A percentile compares a stretch with the other conserved stretches of the same genome.
Evolutionary conservation across 2,113 vertebrate species (phyloP).

Genomic region (Percopsis transmontana): DNA sequence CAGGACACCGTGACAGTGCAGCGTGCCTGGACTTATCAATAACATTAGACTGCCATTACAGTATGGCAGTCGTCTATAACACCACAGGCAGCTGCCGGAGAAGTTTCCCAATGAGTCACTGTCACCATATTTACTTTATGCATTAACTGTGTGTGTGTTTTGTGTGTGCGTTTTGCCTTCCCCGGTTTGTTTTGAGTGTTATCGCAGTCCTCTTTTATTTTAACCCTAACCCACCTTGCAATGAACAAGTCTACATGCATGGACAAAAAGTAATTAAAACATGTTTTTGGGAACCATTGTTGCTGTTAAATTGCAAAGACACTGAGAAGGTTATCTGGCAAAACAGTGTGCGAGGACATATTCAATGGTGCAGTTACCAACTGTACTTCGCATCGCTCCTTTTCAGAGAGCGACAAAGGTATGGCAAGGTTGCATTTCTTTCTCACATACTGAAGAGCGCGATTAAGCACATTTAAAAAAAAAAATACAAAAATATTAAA

Average conservation of each 20-base stretch:
- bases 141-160: too few species aligned
- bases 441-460: conserved; percentile 39
- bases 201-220: too few species aligned
- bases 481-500: conserved; percentile 21
- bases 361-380: neutral
- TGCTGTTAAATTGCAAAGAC: too few species aligned
- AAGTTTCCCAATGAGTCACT: conserved; percentile 36
- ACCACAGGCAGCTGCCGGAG: conserved; percentile 43
- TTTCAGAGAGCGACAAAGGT: conserved; percentile 21
- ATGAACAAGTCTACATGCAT: too few species aligned
- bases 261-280: too few species aligned
- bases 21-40: conserved; percentile 64
- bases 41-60: conserved; percentile 64
- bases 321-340: neutral
- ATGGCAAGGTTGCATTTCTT: conserved; percentile 50
- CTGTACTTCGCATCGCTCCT: conserved; percentile 9
- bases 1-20: conserved; percentile 51
- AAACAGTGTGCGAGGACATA: neutral
- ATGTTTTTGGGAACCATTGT: too few species aligned
- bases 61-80: conserved; percentile 58
- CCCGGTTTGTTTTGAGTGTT: conserved; percentile 25
- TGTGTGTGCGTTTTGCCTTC: conserved; percentile 22
- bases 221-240: too few species aligned
- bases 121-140: conserved; percentile 22
- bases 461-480: conserved; percentile 29